Evolutionary conservation across 1,140 invertebrate genomes (phyloP).

Genomic region (Laupala kohalensis): DNA sequence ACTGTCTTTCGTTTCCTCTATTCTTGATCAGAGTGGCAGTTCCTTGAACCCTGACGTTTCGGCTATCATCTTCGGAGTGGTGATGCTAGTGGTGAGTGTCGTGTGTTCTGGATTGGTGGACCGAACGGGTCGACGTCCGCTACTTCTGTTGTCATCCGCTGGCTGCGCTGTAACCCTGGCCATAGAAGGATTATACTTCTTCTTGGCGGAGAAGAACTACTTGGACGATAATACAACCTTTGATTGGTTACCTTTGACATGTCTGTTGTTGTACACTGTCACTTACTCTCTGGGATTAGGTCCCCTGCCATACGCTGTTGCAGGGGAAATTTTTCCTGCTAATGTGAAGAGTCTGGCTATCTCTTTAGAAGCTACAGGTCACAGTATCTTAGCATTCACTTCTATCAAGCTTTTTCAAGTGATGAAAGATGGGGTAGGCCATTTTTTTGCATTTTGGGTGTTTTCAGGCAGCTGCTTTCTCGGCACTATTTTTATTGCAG

Average conservation of each 20-base stretch:
- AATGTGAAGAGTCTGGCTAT: conserved; percentile 43
- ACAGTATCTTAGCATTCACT: conserved; percentile 33
- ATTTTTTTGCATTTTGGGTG: conserved; percentile 39
- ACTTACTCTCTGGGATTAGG: conserved; percentile 41
- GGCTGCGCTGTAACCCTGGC: conserved; percentile 15
- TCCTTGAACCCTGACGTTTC: conserved; percentile 28
- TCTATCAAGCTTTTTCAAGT: conserved; percentile 41
- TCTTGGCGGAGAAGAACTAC: conserved; percentile 32
- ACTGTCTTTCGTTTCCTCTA: conserved; percentile 50
- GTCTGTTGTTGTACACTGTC: conserved; percentile 40
- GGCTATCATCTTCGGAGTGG: conserved; percentile 32
- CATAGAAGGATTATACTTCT: conserved; percentile 27
- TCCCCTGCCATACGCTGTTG: conserved; percentile 43
- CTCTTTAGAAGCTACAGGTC: conserved; percentile 30
- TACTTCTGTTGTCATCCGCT: conserved; percentile 27
- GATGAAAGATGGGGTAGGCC: conserved; percentile 34
- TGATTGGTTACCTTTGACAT: conserved; percentile 35
- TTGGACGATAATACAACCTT: conserved; percentile 24
- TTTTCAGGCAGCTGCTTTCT: conserved; percentile 37
- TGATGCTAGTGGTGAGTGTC: conserved; percentile 21
- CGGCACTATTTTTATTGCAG: conserved; percentile 37
- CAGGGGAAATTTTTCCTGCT: conserved; percentile 46
- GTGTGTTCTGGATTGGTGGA: conserved; percentile 22
- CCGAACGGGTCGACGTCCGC: conserved; percentile 26
- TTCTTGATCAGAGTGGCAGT: conserved; percentile 34